A percentile compares a stretch with the other conserved stretches of the same genome.
Evolutionary conservation across 2,113 vertebrate species (phyloP).

Genomic region (Sorex araneus): DNA sequence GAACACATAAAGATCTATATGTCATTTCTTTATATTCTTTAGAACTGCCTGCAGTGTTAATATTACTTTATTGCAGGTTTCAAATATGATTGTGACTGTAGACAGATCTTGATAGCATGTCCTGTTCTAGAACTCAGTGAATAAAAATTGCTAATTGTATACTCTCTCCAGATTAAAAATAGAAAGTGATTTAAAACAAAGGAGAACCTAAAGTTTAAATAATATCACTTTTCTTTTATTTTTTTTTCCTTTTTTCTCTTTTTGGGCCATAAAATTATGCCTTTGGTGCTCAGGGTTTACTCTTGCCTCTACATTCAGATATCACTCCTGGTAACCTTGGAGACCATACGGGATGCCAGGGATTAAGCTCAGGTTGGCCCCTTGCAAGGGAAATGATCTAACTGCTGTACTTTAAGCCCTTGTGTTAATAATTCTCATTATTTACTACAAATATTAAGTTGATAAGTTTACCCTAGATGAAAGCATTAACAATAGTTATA

Average conservation of each 20-base stretch:
- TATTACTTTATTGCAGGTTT: neutral
- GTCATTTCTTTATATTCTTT: slow-evolving; percentile 36
- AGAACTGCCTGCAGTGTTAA: neutral
- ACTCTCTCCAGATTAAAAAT: neutral
- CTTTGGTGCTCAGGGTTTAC: too few relatives aligned
- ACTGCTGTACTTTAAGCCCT: neutral
- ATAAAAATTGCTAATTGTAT: neutral
- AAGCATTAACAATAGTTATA: slow-evolving; percentile 41
- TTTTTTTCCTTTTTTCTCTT: too few relatives aligned
- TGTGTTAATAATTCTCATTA: neutral
- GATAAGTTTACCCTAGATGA: neutral
- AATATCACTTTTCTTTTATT: neutral
- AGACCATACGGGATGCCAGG: too few relatives aligned
- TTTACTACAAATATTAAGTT: neutral
- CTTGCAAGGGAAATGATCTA: too few relatives aligned
- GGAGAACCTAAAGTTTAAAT: neutral
- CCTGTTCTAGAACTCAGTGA: neutral
- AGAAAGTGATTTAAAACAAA: slow-evolving; percentile 5
- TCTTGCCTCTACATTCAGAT: too few relatives aligned
- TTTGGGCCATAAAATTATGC: too few relatives aligned
- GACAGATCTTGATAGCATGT: neutral
- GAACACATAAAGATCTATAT: neutral
- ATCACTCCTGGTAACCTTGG: too few relatives aligned
- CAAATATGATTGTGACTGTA: neutral
- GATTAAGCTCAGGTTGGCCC: too few relatives aligned